These are phyloP conservation scores for Ancistrus triradiatus DNA, from an alignment of 2,113 vertebrate species.

Conservation along the genomic window DNA sequence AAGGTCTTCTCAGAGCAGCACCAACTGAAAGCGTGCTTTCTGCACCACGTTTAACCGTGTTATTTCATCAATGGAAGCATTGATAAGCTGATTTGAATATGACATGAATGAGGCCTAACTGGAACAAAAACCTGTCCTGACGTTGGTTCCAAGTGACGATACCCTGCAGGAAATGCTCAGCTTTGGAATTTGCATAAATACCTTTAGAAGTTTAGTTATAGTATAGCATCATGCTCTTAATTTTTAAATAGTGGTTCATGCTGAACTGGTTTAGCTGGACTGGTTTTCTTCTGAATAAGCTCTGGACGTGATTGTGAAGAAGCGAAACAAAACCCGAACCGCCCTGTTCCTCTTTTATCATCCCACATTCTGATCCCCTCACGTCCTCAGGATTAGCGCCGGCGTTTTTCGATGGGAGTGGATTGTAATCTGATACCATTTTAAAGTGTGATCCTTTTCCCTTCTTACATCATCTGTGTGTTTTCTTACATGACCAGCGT, in stretches of 20 bases:
- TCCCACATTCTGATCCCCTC: not conserved
- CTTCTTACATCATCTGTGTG: not conserved
- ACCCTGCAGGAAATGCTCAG: not conserved
- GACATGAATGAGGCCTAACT: not conserved
- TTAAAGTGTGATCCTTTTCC: not conserved
- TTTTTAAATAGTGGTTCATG: too few species aligned
- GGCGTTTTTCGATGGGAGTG: too few species aligned
- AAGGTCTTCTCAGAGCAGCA: too few species aligned
- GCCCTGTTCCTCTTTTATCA: not conserved
- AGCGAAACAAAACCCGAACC: constrained; percentile 29
- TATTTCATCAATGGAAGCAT: too few species aligned
- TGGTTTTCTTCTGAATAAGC: too few species aligned
- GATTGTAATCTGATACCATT: not conserved
- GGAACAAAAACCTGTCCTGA: not conserved
- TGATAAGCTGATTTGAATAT: too few species aligned
- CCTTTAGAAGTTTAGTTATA: not conserved
- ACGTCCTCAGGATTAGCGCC: not conserved
- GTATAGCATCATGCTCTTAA: too few species aligned
- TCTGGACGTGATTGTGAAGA: too few species aligned
- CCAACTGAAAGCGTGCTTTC: too few species aligned
- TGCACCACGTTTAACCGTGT: too few species aligned
- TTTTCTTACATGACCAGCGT: not conserved
- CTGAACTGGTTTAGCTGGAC: too few species aligned
- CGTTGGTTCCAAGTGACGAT: not conserved
- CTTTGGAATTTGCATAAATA: not conserved